Evolutionary conservation across 1,140 invertebrate species (phyloP).

Genomic region (Trichonephila clavata): DNA sequence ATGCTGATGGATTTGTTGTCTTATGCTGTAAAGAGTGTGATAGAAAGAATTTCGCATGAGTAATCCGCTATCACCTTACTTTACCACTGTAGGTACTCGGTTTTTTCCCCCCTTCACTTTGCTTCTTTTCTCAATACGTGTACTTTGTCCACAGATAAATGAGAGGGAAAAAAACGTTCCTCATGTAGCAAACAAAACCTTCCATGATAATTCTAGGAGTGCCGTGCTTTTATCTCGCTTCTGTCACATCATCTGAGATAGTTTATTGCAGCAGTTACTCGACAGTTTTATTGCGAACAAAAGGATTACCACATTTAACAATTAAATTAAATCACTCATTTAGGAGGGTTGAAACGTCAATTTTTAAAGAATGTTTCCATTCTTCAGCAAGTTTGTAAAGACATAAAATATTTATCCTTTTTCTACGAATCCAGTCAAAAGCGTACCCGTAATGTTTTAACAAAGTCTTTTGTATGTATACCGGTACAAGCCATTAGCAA

Average conservation of each 20-base stretch:
- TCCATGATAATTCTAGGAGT: not conserved
- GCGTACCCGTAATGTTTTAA: too few relatives aligned
- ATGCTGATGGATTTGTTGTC: constrained; percentile 14
- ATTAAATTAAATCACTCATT: too few relatives aligned
- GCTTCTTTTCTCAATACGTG: not conserved
- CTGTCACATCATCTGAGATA: not conserved
- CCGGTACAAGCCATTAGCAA: too few relatives aligned
- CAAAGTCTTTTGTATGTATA: too few relatives aligned
- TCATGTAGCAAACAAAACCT: not conserved
- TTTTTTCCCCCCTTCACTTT: not conserved
- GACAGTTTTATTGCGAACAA: not conserved
- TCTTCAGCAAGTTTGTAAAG: too few relatives aligned
- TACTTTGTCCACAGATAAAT: constrained; percentile 43
- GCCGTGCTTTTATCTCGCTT: not conserved
- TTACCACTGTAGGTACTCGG: not conserved
- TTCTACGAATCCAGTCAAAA: too few relatives aligned
- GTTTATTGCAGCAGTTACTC: not conserved
- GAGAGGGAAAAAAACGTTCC: not conserved
- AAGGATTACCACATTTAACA: not conserved
- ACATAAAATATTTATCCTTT: too few relatives aligned
- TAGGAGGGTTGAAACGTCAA: too few relatives aligned
- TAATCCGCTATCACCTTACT: not conserved
- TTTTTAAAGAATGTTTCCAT: too few relatives aligned
- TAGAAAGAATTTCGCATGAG: too few relatives aligned
- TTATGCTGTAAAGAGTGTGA: not conserved